Evolutionary conservation across 2,797 vertebrate species (phyloP), one percentile per base, ranked within the genome.

Genomic region (Cirrhinus molitorella): DNA sequence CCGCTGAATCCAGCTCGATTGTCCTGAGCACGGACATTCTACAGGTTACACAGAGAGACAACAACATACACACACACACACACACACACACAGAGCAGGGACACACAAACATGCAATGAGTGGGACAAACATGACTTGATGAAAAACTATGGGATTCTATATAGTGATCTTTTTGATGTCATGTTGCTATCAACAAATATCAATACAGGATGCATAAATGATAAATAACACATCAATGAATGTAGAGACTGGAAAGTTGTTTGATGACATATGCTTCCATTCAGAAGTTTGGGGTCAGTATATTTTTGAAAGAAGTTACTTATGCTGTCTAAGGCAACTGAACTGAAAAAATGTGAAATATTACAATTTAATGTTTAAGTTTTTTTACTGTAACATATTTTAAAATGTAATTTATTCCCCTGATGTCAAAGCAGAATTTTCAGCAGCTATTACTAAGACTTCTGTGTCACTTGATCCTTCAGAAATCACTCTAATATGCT

Each of bases 21-120:
- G 92, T 99, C 98, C 95, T 98, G 98, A 90, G 96, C 94, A 91
- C 97, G 96, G 68, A 97, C 95, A 89, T 97, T 99, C 98, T 99
- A 93, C 76, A 89, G 87, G 66, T 90, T 67, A 89, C 9, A 76
- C 83, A 87, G 55, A 80, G 59, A 73, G 81, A 71, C 76, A 67
- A 10, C 72, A n/a, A n/a, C n/a, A n/a, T n/a, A 83, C 82, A 89
- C 59, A 87, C 83, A 83, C 80, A n/a, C 21, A 57, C 21, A n/a
- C 8, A 53, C 14, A 87, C 83, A 82, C 85, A 88, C 83, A 88
- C 37, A 89, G n/a, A 61, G 49, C 65, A 68, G 17, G 3, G 37
- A 67, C 53, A 70, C 65, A 53, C 25, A 80, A 72, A 80, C 76
- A 70, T 71, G 75, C 53, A 83, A 78, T 80, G 59, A 80, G 68